Percentiles rank a stretch among this genome's conserved stretches.
phyloP scores from a whole-genome alignment of 2,113 vertebrate genomes.

The Hypanus sabinus region DNA sequence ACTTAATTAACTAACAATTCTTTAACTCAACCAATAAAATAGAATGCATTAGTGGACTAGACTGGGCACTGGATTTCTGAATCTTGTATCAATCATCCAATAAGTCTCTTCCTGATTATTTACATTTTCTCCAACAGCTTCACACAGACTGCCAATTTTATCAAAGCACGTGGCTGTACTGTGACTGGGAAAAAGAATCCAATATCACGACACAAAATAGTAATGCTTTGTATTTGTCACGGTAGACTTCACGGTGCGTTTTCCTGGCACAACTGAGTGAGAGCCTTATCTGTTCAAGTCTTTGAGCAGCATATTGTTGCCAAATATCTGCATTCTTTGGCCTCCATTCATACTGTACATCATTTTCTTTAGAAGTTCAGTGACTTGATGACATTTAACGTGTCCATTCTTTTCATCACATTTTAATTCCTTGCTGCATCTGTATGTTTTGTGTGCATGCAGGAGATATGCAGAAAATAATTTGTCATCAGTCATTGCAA shows the following conservation, averaged over 20 bases:
- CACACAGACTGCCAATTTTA: not conserved
- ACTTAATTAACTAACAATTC: no score
- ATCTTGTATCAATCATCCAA: not conserved
- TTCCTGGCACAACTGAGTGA: not conserved
- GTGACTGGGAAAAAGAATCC: not conserved
- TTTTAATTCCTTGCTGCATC: not conserved
- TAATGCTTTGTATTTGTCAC: conserved; percentile 3
- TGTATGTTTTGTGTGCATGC: not conserved
- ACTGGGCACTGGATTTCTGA: not conserved
- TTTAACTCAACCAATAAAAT: not conserved
- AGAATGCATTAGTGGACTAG: not conserved
- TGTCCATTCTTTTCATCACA: not conserved
- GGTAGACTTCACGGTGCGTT: not conserved
- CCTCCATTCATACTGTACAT: not conserved
- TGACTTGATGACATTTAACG: not conserved
- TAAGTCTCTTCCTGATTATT: not conserved
- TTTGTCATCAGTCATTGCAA: not conserved
- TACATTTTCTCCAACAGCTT: not conserved
- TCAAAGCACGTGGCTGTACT: not conserved
- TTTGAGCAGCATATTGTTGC: not conserved
- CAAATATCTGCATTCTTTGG: not conserved
- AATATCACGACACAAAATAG: not conserved
- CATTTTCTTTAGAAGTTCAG: not conserved
- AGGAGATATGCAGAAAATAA: not conserved
- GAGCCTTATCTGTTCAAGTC: not conserved